Conservation (phyloP, 1,140 invertebrate species). For the Aphaenogaster ashmeadi region DNA sequence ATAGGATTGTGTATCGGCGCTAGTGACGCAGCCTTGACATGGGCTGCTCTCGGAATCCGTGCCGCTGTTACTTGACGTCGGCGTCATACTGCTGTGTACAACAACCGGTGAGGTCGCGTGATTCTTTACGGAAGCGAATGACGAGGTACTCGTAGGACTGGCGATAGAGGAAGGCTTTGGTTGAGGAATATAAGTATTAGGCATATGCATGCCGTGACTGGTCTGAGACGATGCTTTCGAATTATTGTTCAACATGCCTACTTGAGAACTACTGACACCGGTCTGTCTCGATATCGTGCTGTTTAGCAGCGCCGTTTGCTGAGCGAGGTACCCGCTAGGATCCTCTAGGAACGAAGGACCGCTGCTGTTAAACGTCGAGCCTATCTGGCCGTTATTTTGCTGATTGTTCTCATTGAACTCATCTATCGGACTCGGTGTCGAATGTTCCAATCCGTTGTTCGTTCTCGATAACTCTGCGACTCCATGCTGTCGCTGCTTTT, state of each 20-base stretch:
- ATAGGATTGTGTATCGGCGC: conserved; percentile 80
- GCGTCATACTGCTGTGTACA: conserved; percentile 85
- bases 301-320: conserved; percentile 94
- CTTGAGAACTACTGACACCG: conserved; percentile 86
- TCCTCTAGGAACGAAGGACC: conserved; percentile 95
- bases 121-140: conserved; percentile 82
- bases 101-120: conserved; percentile 84
- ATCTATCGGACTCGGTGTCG: conserved; percentile 75
- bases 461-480: conserved; percentile 78
- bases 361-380: conserved; percentile 81
- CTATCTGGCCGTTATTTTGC: conserved; percentile 80
- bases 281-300: conserved; percentile 94
- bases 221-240: conserved; percentile 80
- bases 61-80: conserved; percentile 79
- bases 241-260: conserved; percentile 82
- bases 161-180: conserved; percentile 84
- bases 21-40: conserved; percentile 81
- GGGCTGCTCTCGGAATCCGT: conserved; percentile 81
- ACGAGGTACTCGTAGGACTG: conserved; percentile 82
- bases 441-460: conserved; percentile 76
- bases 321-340: conserved; percentile 95
- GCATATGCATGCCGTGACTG: conserved; percentile 72
- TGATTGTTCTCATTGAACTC: conserved; percentile 83
- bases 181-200: conserved; percentile 82
- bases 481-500: conserved; percentile 88